Conservation (phyloP, 2,888 invertebrate species). For the Mythimna loreyi region DNA sequence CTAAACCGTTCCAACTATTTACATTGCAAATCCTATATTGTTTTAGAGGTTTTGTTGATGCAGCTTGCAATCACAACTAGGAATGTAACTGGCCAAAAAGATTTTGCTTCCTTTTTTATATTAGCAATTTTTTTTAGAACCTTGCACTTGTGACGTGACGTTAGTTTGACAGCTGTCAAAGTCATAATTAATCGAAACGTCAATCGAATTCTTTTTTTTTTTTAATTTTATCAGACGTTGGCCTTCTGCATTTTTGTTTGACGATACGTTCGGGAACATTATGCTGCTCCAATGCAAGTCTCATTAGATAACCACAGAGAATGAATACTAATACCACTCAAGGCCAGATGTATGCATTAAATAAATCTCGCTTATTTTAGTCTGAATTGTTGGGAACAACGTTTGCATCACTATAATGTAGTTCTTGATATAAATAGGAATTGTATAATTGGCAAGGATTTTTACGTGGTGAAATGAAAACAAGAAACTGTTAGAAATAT, state of each 20-base stretch:
- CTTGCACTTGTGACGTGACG: background rate
- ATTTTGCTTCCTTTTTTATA: background rate
- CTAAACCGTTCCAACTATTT: slow-evolving; percentile 43
- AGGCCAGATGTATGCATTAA: slow-evolving; percentile 43
- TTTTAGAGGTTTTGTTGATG: slow-evolving; percentile 19
- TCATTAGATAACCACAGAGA: slow-evolving; percentile 57
- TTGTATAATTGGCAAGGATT: slow-evolving; percentile 9
- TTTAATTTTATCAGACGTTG: background rate
- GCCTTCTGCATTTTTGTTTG: slow-evolving; percentile 34
- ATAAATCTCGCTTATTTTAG: slow-evolving; percentile 45
- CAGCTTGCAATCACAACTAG: slow-evolving; percentile 13
- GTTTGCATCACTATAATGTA: slow-evolving; percentile 21
- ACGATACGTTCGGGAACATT: slow-evolving; percentile 19
- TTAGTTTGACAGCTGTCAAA: slow-evolving; percentile 27
- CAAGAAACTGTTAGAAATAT: background rate
- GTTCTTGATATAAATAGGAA: slow-evolving; percentile 4
- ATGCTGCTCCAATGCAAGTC: slow-evolving; percentile 51
- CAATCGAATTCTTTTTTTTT: slow-evolving; percentile 8
- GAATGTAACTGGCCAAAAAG: slow-evolving; percentile 10
- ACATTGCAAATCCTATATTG: slow-evolving; percentile 47
- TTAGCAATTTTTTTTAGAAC: too few species aligned
- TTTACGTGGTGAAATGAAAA: background rate
- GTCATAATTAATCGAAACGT: background rate
- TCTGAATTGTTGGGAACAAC: slow-evolving; percentile 20
- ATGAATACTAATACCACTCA: slow-evolving; percentile 52